Evolutionary conservation across 1,140 invertebrate genomes (phyloP), one percentile per base, ranked within the genome.

Genomic region (Helicoverpa zea): DNA sequence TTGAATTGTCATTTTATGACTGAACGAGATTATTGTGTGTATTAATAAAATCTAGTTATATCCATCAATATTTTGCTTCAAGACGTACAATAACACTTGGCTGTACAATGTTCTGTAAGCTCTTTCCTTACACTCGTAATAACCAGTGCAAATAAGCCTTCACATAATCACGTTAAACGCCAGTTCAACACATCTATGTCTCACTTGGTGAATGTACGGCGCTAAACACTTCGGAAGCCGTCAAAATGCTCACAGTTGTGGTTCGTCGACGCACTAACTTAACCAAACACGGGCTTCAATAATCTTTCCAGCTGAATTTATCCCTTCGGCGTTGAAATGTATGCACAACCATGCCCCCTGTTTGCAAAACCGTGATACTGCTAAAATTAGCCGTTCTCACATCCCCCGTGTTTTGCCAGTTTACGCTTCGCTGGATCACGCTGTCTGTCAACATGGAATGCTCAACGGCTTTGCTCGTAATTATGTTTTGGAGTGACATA

Each of bases 351-450:
- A 78, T 56, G 61, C 75, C 64, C 54, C 47, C 73, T 78, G 79
- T 76, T 80, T 80, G 73, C 73, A 49, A 78, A 80, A 56, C 74
- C 61, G 77, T 82, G 81, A 82, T 82, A 79, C 77, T 79, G 72
- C 63, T 77, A 63, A 70, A 81, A 80, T 80, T 75, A 80, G 70
- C 74, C 14, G 73, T 43, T 59, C 43, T 70, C 64, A 64, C 72
- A 81, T 56, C 63, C 52, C 73, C 52, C 30, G 29, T 35, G 78
- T 63, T 68, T 35, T 72, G 43, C 79, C 70, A 75, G 59, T 80
- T 72, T 52, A 58, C 47, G 66, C 68, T 3, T 76, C 58, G 16
- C 16, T 77, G 61, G 59, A 29, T 66, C 61, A 77, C 61, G 66
- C 11, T 61, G 18, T 30, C n/a, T 66, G n/a, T 52, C 61, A 77